phyloP scores from a whole-genome alignment of 2,888 invertebrate species.

The Eilema caniola region DNA sequence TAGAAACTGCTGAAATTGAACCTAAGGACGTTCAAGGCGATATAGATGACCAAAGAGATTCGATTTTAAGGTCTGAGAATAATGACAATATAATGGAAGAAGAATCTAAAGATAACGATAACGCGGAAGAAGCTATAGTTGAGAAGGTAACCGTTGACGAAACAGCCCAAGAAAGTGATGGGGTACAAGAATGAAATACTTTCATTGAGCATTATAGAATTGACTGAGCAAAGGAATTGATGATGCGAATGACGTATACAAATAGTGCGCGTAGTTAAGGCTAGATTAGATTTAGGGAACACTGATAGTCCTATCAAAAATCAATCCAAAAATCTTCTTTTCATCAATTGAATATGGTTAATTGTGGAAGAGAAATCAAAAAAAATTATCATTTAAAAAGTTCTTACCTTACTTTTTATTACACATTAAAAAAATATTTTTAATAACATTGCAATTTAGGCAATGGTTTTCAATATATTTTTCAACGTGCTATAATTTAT shows the following conservation, averaged over 20 bases:
- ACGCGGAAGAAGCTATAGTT: constrained; percentile 15
- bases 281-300: constrained; percentile 32
- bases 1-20: constrained; percentile 12
- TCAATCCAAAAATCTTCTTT: neutral
- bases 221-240: constrained; percentile 50
- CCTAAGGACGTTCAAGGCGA: constrained; percentile 12
- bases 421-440: too few species aligned
- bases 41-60: constrained; percentile 17
- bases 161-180: constrained; percentile 1
- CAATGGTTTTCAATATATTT: neutral
- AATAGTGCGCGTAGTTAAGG: constrained; percentile 32
- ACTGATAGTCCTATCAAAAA: constrained; percentile 32
- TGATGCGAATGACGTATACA: constrained; percentile 40
- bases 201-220: constrained; percentile 27
- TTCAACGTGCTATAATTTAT: too few species aligned
- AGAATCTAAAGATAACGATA: constrained; percentile 13
- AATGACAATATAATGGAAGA: neutral
- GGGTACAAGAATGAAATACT: constrained; percentile 14
- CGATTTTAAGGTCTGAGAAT: constrained; percentile 1
- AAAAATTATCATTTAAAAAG: too few species aligned
- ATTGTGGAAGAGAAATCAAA: too few species aligned
- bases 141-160: constrained; percentile 17
- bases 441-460: neutral
- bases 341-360: too few species aligned
- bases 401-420: too few species aligned